Evolutionary conservation across 2,888 invertebrate species (phyloP).

Genomic region (Oligia latruncula): DNA sequence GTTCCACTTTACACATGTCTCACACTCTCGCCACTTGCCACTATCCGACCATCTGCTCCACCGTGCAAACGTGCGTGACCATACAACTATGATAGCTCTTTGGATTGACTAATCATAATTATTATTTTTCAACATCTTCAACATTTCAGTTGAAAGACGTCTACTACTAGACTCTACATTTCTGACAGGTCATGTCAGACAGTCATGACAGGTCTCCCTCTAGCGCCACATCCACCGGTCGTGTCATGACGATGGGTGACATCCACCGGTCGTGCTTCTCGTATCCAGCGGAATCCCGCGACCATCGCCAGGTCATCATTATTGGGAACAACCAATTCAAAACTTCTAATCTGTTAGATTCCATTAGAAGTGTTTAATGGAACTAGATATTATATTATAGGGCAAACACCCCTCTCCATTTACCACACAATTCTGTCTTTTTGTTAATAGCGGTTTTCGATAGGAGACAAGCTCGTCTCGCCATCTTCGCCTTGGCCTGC

Average conservation of each 20-base stretch:
- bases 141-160: neutral
- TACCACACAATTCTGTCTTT: neutral
- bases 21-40: constrained; percentile 43
- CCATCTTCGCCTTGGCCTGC: neutral
- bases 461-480: neutral
- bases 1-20: constrained; percentile 57
- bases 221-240: neutral
- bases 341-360: neutral
- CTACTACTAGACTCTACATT: too few species aligned
- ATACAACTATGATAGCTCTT: neutral
- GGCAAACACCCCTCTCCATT: neutral
- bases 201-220: neutral
- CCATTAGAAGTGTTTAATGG: neutral
- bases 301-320: too few species aligned
- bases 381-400: neutral
- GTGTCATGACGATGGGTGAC: neutral
- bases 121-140: neutral
- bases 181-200: neutral
- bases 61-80: constrained; percentile 1
- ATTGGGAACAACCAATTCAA: neutral
- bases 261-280: neutral
- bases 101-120: constrained; percentile 1
- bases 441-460: neutral
- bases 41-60: constrained; percentile 23
- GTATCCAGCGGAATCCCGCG: neutral